These are phyloP conservation scores for Carposina sasakii DNA, from an alignment of 1,140 invertebrate species.

Conservation along the genomic window DNA sequence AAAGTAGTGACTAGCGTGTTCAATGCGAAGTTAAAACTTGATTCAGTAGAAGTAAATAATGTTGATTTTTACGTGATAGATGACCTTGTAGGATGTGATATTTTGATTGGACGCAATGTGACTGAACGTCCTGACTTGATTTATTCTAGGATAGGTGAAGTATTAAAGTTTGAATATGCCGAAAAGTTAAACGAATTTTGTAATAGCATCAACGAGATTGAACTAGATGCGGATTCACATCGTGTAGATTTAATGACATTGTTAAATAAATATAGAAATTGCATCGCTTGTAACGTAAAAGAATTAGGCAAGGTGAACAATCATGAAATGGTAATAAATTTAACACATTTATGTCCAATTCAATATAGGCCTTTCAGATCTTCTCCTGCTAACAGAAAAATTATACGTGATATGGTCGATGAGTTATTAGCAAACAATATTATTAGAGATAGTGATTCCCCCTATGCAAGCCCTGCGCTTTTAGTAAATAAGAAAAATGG, in stretches of 20 bases:
- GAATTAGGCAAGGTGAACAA: slow-evolving; percentile 1
- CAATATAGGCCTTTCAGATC: slow-evolving; percentile 7
- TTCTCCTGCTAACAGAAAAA: not conserved
- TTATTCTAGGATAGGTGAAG: not conserved
- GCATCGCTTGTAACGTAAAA: not conserved
- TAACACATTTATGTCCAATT: not conserved
- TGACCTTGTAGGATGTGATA: not conserved
- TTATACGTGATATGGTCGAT: slow-evolving; percentile 12
- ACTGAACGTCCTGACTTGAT: not conserved
- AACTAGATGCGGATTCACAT: not conserved
- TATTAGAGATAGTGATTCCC: slow-evolving; percentile 22
- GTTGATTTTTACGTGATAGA: not conserved
- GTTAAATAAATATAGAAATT: not conserved
- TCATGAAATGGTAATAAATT: slow-evolving; percentile 4
- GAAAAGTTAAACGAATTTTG: not conserved
- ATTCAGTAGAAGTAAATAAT: not conserved
- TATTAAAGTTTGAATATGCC: not conserved
- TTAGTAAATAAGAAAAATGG: slow-evolving; percentile 24
- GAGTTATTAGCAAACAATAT: slow-evolving; percentile 18
- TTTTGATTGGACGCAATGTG: slow-evolving; percentile 3
- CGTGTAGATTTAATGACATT: not conserved
- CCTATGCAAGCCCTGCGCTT: slow-evolving; percentile 29
- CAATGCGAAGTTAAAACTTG: not conserved
- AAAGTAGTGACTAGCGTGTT: not conserved
- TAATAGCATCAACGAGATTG: not conserved